These are phyloP conservation scores for Periophthalmodon schlosseri DNA, from an alignment of 2,113 vertebrate genomes.

Conservation along the genomic window DNA sequence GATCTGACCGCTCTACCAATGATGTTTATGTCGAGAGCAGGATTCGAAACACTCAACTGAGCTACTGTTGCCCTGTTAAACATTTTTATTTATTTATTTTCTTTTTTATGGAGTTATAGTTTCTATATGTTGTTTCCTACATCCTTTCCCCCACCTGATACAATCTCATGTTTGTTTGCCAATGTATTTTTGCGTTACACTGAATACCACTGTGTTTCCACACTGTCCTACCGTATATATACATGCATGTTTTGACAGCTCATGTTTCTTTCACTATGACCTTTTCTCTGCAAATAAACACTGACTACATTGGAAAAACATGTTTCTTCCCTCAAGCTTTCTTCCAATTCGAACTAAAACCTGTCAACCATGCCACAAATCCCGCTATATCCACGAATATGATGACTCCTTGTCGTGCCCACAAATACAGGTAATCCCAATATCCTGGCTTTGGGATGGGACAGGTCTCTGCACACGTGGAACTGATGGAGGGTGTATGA, in stretches of 20 bases:
- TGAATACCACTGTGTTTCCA: neutral
- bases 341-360: neutral
- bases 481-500: constrained; percentile 9
- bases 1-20: too few species aligned
- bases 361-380: constrained; percentile 24
- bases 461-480: neutral
- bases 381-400: neutral
- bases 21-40: too few species aligned
- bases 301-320: neutral
- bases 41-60: too few species aligned
- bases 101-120: too few species aligned
- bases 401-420: constrained; percentile 20
- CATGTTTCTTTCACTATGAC: constrained; percentile 12
- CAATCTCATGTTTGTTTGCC: neutral
- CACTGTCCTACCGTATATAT: constrained; percentile 2
- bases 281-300: constrained; percentile 4
- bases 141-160: neutral
- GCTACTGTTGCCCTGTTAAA: too few species aligned
- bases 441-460: constrained; percentile 25
- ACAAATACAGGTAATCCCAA: constrained; percentile 41
- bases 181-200: neutral
- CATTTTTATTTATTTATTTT: too few species aligned
- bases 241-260: neutral
- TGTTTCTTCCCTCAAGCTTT: neutral
- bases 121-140: too few species aligned